Percentiles rank a stretch among this genome's conserved stretches.
Evolutionary conservation across 2,888 invertebrate species (phyloP).

Genomic region (Sphaeridia pumilis): DNA sequence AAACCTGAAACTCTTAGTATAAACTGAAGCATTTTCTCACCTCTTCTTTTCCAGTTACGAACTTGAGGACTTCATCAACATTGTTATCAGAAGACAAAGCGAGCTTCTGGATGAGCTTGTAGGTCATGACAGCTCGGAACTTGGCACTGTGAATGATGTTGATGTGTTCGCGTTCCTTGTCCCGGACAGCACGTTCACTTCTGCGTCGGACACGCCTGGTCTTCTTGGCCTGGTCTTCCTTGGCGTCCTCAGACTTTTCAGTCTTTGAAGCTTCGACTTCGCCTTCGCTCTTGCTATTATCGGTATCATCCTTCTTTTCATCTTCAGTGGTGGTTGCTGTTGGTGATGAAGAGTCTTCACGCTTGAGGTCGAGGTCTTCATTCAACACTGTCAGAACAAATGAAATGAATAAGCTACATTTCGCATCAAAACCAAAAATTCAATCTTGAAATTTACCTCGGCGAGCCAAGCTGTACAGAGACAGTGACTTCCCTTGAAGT

Average conservation of each 20-base stretch:
- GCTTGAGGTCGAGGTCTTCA: neutral
- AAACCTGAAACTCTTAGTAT: too few relatives aligned
- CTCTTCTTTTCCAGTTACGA: conserved; percentile 8
- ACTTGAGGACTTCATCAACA: conserved; percentile 8
- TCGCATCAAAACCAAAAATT: neutral
- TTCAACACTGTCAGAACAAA: neutral
- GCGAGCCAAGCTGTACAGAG: conserved; percentile 45
- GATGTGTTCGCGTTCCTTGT: conserved; percentile 4
- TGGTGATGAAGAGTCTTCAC: neutral
- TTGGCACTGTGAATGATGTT: conserved; percentile 21
- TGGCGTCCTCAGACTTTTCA: neutral
- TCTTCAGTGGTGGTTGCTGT: neutral
- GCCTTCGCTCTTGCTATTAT: neutral
- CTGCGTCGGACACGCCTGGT: neutral
- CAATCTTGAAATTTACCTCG: conserved; percentile 12
- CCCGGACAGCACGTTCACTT: neutral
- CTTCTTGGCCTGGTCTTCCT: neutral
- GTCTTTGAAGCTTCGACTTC: neutral
- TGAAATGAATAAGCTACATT: neutral
- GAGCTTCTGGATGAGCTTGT: conserved; percentile 17
- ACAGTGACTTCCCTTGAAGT: conserved; percentile 52
- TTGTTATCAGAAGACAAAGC: conserved; percentile 10
- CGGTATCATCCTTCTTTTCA: neutral
- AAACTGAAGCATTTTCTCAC: conserved; percentile 7
- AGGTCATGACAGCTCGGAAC: conserved; percentile 20